Evolutionary conservation across 2,888 invertebrate genomes (phyloP).

Genomic region (Bruchidius siliquastri): DNA sequence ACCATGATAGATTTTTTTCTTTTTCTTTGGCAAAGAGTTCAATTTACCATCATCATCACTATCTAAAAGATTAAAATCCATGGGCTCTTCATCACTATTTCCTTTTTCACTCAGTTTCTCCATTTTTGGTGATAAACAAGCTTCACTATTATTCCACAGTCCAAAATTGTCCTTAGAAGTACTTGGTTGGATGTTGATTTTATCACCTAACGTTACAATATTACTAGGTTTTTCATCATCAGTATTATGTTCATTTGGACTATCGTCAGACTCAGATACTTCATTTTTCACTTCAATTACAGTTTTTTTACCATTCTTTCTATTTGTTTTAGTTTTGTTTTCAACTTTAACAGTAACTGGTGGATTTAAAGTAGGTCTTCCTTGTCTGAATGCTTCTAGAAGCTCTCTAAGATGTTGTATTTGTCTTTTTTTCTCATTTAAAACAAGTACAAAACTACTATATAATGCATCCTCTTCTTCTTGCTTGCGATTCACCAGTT

Average conservation of each 20-base stretch:
- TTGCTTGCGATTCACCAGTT: conserved; percentile 28
- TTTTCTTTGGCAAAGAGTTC: background rate
- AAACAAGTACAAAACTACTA: conserved; percentile 34
- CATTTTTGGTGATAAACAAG: too few species aligned
- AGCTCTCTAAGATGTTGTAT: conserved; percentile 40
- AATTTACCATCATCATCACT: background rate
- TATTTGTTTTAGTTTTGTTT: conserved; percentile 14
- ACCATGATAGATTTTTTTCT: background rate
- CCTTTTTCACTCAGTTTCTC: too few species aligned
- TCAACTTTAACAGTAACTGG: conserved; percentile 17
- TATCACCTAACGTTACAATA: background rate
- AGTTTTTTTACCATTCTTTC: conserved; percentile 3
- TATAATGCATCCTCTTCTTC: conserved; percentile 34
- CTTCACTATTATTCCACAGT: background rate
- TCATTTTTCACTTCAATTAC: conserved; percentile 19
- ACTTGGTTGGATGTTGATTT: background rate
- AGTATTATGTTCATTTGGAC: conserved; percentile 21
- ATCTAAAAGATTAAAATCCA: background rate
- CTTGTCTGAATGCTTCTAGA: conserved; percentile 31
- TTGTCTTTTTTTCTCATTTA: conserved; percentile 42
- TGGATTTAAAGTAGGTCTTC: conserved; percentile 26
- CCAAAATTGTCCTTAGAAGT: background rate
- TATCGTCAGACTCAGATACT: conserved; percentile 26
- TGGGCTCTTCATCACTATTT: background rate
- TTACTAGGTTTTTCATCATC: conserved; percentile 22